Base-by-base conservation (phyloP, 2,888 invertebrate genomes). In the Heteropelma amictum region DNA sequence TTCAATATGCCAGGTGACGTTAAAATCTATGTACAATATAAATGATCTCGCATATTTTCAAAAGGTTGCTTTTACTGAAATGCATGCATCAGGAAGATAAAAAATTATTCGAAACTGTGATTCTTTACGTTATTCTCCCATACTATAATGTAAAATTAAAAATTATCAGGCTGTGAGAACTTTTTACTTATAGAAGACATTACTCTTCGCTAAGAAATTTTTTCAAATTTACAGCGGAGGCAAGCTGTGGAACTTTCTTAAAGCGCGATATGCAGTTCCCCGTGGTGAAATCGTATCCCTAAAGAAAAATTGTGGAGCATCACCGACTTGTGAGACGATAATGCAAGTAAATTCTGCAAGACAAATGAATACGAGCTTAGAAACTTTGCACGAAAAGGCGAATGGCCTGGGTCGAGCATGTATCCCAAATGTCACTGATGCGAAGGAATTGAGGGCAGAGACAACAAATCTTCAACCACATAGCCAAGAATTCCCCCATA, bases 1-100 rank as follows among this genome's bases (percentile, higher is more conserved):
- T 96, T 5, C 92, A 95, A 35, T 94, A 95, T 86, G 93, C 94
- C 0, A 91, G 91, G 91, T 91, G 86, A 75, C n/a, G 5, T 12
- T 2, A 26, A 47, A 33, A 33, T 53, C 8, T 26, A 38, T 61
- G 61, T 28, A n/a, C 5, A 28, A 17, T 40, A 4, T 1, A 10
- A n/a, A n/a, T n/a, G n/a, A n/a, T n/a, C n/a, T n/a, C n/a, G n/a
- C n/a, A n/a, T n/a, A n/a, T n/a, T n/a, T n/a, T n/a, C n/a, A n/a
- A n/a, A n/a, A n/a, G n/a, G n/a, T n/a, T n/a, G n/a, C n/a, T n/a
- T n/a, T n/a, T n/a, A n/a, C n/a, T n/a, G n/a, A n/a, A n/a, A n/a
- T n/a, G n/a, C n/a, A n/a, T n/a, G n/a, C n/a, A n/a, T n/a, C n/a
- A n/a, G n/a, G n/a, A n/a, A n/a, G n/a, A n/a, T n/a, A n/a, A n/a